A percentile compares a stretch with the other conserved stretches of the same genome.
Conservation (phyloP, 2,113 vertebrate species). For the Ammospiza nelsoni region DNA sequence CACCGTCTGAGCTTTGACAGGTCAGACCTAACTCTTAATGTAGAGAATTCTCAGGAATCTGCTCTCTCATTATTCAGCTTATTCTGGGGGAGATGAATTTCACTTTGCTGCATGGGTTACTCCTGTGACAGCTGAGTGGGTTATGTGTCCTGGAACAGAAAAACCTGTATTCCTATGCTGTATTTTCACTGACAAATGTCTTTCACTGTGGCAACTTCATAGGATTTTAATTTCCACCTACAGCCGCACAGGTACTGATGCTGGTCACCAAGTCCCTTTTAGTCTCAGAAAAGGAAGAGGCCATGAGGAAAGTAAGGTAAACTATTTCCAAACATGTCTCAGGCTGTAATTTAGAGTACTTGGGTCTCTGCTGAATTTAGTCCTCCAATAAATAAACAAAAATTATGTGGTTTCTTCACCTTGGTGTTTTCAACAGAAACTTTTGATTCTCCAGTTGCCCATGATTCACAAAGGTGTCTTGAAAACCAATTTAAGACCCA, state of each 20-base stretch:
- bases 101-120: not conserved
- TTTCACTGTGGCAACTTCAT: not conserved
- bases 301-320: not conserved
- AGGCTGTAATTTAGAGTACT: not conserved
- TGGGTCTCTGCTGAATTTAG: not conserved
- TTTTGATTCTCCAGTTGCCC: constrained; percentile 1
- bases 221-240: not conserved
- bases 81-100: not conserved
- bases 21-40: not conserved
- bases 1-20: not conserved
- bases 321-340: not conserved
- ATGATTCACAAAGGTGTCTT: constrained; percentile 3
- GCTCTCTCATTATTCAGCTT: not conserved
- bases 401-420: not conserved
- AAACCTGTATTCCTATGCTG: not conserved
- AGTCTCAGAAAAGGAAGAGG: not conserved
- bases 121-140: not conserved
- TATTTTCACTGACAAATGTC: not conserved
- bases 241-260: not conserved
- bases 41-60: constrained; percentile 4
- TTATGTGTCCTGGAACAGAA: not conserved
- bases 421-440: constrained; percentile 13
- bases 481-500: constrained; percentile 30
- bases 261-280: not conserved
- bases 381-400: constrained; percentile 9